Evolutionary conservation across 2,113 vertebrate genomes (phyloP).

Genomic region (Sterna hirundo): DNA sequence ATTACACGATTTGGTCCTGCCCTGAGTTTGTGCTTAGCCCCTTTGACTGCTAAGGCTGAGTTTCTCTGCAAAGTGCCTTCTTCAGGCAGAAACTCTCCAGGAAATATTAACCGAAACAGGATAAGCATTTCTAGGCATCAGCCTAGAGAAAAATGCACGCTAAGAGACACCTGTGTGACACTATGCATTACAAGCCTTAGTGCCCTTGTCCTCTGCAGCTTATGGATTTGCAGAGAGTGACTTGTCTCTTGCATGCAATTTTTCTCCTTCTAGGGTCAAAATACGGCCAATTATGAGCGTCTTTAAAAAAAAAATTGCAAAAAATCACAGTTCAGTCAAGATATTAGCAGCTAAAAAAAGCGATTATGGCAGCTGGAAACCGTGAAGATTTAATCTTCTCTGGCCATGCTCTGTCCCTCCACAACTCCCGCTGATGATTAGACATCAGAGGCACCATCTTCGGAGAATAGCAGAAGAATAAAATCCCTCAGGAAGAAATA

Average conservation of each 20-base stretch:
- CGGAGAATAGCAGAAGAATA: not conserved
- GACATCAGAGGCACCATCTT: not conserved
- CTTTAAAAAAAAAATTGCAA: not conserved
- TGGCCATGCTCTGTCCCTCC: not conserved
- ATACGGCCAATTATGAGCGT: not conserved
- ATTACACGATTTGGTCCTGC: not conserved
- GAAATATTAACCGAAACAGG: not conserved
- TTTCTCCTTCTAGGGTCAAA: not conserved
- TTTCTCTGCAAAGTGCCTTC: not conserved
- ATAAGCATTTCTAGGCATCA: not conserved
- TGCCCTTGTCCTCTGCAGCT: not conserved
- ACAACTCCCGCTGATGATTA: not conserved
- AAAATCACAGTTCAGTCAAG: not conserved
- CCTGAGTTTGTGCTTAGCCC: not conserved
- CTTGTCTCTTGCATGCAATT: not conserved
- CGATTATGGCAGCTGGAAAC: not conserved
- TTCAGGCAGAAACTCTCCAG: not conserved
- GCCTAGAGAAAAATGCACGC: not conserved
- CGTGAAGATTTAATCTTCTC: conserved; percentile 11
- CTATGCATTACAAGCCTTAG: not conserved
- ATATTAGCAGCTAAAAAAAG: not conserved
- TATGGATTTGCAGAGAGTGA: not conserved
- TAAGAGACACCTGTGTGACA: not conserved
- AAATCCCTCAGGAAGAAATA: not conserved
- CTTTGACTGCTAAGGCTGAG: not conserved